Conservation (phyloP, 2,888 invertebrate species). For the Cerceris ruficornis region DNA sequence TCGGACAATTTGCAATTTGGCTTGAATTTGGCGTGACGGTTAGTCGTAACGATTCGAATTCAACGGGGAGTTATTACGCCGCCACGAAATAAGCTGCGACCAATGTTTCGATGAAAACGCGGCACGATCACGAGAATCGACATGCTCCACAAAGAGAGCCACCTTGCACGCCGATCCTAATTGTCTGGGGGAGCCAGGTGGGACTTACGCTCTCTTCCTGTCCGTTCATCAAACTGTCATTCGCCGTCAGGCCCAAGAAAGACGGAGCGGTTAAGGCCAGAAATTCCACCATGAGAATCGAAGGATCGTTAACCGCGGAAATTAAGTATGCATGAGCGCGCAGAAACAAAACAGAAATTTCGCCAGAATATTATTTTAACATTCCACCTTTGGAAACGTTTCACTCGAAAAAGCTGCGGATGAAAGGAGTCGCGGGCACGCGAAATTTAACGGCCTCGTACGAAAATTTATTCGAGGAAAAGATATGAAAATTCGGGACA, state of each 20-base stretch:
- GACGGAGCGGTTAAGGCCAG: slow-evolving; percentile 51
- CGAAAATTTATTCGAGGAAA: not conserved
- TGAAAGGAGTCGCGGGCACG: slow-evolving; percentile 18
- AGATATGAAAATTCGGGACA: not conserved
- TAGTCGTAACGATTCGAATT: slow-evolving; percentile 52
- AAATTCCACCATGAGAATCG: slow-evolving; percentile 64
- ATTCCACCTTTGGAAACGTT: slow-evolving; percentile 27
- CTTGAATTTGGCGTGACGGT: slow-evolving; percentile 41
- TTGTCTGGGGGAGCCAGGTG: slow-evolving; percentile 69
- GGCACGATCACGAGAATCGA: slow-evolving; percentile 59
- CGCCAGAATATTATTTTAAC: slow-evolving; percentile 53
- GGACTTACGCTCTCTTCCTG: slow-evolving; percentile 69
- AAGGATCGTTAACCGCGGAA: slow-evolving; percentile 62
- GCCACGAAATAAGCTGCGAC: slow-evolving; percentile 27
- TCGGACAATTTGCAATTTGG: slow-evolving; percentile 34
- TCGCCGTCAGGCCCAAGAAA: slow-evolving; percentile 62
- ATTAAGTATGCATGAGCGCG: slow-evolving; percentile 63
- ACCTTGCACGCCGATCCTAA: slow-evolving; percentile 68
- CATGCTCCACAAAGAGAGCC: slow-evolving; percentile 64
- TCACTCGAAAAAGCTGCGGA: slow-evolving; percentile 9
- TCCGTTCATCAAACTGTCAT: slow-evolving; percentile 72
- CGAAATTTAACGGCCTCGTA: slow-evolving; percentile 1
- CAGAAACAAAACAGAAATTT: slow-evolving; percentile 60
- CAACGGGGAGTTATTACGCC: slow-evolving; percentile 45
- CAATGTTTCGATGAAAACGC: slow-evolving; percentile 53